Evolutionary conservation across 2,888 invertebrate genomes (phyloP), one percentile per base, ranked within the genome.

Genomic region (Mythimna lalbum): DNA sequence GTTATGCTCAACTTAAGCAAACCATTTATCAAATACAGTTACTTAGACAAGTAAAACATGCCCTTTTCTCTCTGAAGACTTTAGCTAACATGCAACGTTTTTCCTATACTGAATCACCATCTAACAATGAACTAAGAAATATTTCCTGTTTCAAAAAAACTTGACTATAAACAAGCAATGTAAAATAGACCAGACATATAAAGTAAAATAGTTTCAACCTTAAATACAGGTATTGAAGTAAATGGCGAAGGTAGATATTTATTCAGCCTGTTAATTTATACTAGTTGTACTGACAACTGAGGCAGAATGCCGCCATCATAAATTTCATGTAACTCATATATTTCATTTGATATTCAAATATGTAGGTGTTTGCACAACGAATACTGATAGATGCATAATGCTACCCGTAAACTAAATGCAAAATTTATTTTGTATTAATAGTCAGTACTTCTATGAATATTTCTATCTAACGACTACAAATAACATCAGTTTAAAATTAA

Each of bases 261-360:
- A 79, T 79, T 59, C 82, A 73, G 82, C 31, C 59, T 56, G 64
- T 82, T 79, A 79, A 82, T 79, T 79, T 79, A 79, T 82, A 78
- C 78, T 72, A 73, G 78, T 67, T 79, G 79, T 82, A 68, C 64
- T 75, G 83, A 83, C 83, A 83, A 82, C 76, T 78, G 73, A 75
- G 77, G 71, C 69, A 79, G 70, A 78, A 66, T 72, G 74, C 82
- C 82, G 80, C 73, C 71, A 80, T 82, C 80, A 82, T 83, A 84
- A 75, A 82, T 82, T 79, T 60, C 23, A 79, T 65, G 69, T 77
- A 56, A 76, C 77, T 77, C 82, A 76, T 82, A 82, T 83, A 82
- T 81, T 82, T 78, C 79, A 82, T 84, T 81, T 81, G 71, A 78
- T 82, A 84, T 82, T 80, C 77, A 85, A 85, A 83, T 83, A 80